Evolutionary conservation across 2,888 invertebrate species (phyloP).

Genomic region (Lottia scabra): DNA sequence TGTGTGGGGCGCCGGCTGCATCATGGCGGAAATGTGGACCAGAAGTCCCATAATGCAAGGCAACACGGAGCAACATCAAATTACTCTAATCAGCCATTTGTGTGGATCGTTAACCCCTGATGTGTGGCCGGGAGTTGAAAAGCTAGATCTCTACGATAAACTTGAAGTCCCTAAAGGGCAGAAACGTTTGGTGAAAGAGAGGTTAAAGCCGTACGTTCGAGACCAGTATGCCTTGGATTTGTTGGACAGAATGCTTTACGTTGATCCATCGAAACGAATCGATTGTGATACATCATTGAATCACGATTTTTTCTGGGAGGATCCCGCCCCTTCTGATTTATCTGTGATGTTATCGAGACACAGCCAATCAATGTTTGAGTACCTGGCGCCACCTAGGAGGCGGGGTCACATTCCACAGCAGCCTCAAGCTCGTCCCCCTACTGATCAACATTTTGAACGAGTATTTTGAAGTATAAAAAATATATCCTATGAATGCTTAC

Average conservation of each 20-base stretch:
- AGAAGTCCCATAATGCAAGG: constrained; percentile 79
- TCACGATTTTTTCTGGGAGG: constrained; percentile 98
- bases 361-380: constrained; percentile 95
- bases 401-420: constrained; percentile 70
- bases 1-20: constrained; percentile 93
- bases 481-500: too few relatives aligned
- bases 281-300: constrained; percentile 94
- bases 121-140: constrained; percentile 90
- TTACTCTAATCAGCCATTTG: constrained; percentile 92
- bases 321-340: constrained; percentile 84
- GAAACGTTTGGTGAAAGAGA: constrained; percentile 62
- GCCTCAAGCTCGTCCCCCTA: constrained; percentile 38
- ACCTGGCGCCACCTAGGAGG: constrained; percentile 82
- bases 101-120: constrained; percentile 96
- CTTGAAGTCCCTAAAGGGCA: constrained; percentile 64
- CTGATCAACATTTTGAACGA: constrained; percentile 63
- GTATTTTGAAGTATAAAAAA: constrained; percentile 45
- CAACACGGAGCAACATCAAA: constrained; percentile 93
- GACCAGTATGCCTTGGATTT: constrained; percentile 93
- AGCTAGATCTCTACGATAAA: constrained; percentile 82
- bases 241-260: constrained; percentile 89
- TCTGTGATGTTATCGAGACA: constrained; percentile 89
- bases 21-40: constrained; percentile 99
- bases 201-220: constrained; percentile 86
- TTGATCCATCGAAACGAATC: constrained; percentile 89